Evolutionary conservation across 2,797 vertebrate genomes (phyloP), one percentile per base, ranked within the genome.

Genomic region (Gobio occitaniae): DNA sequence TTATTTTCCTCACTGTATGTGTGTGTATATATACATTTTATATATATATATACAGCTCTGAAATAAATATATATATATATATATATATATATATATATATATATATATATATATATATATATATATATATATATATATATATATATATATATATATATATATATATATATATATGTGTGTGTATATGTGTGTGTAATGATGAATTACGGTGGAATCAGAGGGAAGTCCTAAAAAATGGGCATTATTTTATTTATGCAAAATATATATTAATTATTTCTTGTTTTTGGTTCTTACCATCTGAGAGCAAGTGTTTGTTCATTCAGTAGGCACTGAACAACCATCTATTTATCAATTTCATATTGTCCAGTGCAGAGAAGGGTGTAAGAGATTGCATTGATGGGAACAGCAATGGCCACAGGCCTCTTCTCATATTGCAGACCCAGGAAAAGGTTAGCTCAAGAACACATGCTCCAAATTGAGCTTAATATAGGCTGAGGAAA

Each of bases 371-470:
- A 76, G 29, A 66, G 15, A 76, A 29, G 79, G 75, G 54, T 36
- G 52, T 47, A 65, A 50, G 59, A 72, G 54, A 71, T 72, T 63
- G 66, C 29, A 32, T 79, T 36, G 52, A 36, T 65, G 65, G 71
- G 50, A 85, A 87, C 84, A 80, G 32, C 80, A 84, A 82, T 87
- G 84, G 86, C 88, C 87, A 68, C 74, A 56, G 83, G 83, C 83
- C 54, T 29, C 63, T 48, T 78, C 84, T 54, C 74, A 74, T 80
- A 78, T 61, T 82, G 59, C 56, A 56, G 56, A 65, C 36, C 69
- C 17, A 82, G 87, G 86, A 87, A 91, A 91, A 86, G 87, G 89
- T 90, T 92, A 74, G 80, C 78, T 81, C 87, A 87, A 84, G 84
- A 85, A 78, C 69, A 91, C 38, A 59, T 76, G 86, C 79, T 66